Evolutionary conservation across 2,888 invertebrate species (phyloP).

Genomic region (Andrena hattorfiana): DNA sequence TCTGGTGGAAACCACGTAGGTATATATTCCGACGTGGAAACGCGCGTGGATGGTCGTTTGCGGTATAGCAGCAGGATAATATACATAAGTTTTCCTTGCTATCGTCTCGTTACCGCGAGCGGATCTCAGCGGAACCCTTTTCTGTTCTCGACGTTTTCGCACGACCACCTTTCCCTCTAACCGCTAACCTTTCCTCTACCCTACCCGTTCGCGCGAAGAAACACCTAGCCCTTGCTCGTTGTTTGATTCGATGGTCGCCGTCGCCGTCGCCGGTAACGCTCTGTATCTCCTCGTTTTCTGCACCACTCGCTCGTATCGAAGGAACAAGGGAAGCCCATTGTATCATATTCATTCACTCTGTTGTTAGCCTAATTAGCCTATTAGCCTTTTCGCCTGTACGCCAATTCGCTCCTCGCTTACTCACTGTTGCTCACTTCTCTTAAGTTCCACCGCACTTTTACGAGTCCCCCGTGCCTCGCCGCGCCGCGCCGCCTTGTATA

Average conservation of each 20-base stretch:
- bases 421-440: slow-evolving; percentile 16
- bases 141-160: neutral
- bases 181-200: no score
- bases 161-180: neutral
- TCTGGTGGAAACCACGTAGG: neutral
- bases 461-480: neutral
- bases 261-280: neutral
- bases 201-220: slow-evolving; percentile 2
- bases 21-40: no score
- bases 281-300: neutral
- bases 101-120: neutral
- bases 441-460: slow-evolving; percentile 17
- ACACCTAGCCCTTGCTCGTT: slow-evolving; percentile 12
- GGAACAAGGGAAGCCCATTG: neutral
- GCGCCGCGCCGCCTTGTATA: neutral
- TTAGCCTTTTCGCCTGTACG: slow-evolving; percentile 5
- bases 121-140: neutral
- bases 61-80: no score
- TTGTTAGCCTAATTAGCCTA: neutral
- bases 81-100: no score
- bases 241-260: slow-evolving; percentile 30
- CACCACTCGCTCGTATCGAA: neutral
- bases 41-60: no score
- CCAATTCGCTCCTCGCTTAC: slow-evolving; percentile 40
- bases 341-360: slow-evolving; percentile 6